A percentile compares a stretch with the other conserved stretches of the same genome.
Evolutionary conservation across 2,113 vertebrate species (phyloP).

Genomic region (Brevimyrus niger): DNA sequence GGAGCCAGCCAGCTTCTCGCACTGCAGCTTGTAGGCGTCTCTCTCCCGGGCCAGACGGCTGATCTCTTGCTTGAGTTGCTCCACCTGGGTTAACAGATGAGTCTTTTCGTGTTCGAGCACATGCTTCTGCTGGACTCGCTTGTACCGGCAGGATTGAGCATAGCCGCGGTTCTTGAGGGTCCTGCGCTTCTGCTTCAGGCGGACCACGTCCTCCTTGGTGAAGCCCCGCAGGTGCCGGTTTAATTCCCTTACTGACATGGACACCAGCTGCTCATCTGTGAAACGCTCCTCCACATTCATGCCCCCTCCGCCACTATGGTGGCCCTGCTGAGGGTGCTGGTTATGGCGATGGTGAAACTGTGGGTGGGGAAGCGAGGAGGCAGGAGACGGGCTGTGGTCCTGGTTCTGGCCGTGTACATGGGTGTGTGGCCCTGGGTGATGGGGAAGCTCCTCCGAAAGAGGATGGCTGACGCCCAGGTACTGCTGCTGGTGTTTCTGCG

Average conservation of each 20-base stretch:
- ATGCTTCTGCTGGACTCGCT: slow-evolving; percentile 93
- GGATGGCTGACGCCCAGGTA: slow-evolving; percentile 50
- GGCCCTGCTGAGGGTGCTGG: slow-evolving; percentile 59
- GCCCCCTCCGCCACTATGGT: slow-evolving; percentile 54
- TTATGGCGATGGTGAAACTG: slow-evolving; percentile 59
- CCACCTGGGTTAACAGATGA: slow-evolving; percentile 84
- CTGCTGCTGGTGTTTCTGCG: slow-evolving; percentile 46
- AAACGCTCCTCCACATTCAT: slow-evolving; percentile 67
- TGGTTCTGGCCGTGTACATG: slow-evolving; percentile 58
- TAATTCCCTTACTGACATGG: slow-evolving; percentile 93
- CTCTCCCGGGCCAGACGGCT: slow-evolving; percentile 83
- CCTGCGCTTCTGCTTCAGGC: slow-evolving; percentile 94
- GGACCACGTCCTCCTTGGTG: slow-evolving; percentile 90
- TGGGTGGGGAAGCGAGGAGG: slow-evolving; percentile 63
- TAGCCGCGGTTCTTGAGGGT: slow-evolving; percentile 96
- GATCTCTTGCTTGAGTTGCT: slow-evolving; percentile 93
- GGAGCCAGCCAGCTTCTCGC: slow-evolving; percentile 86
- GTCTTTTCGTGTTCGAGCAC: slow-evolving; percentile 93
- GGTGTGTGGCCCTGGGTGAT: slow-evolving; percentile 64
- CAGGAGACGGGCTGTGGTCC: slow-evolving; percentile 51
- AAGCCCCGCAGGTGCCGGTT: slow-evolving; percentile 89
- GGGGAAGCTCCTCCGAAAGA: slow-evolving; percentile 58
- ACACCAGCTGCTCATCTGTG: slow-evolving; percentile 95
- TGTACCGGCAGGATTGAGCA: slow-evolving; percentile 94
- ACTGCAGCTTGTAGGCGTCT: slow-evolving; percentile 94